Percentiles rank a stretch among this genome's conserved stretches.
phyloP scores from a whole-genome alignment of 1,140 invertebrate species.

The Drosophila chauvacae region DNA sequence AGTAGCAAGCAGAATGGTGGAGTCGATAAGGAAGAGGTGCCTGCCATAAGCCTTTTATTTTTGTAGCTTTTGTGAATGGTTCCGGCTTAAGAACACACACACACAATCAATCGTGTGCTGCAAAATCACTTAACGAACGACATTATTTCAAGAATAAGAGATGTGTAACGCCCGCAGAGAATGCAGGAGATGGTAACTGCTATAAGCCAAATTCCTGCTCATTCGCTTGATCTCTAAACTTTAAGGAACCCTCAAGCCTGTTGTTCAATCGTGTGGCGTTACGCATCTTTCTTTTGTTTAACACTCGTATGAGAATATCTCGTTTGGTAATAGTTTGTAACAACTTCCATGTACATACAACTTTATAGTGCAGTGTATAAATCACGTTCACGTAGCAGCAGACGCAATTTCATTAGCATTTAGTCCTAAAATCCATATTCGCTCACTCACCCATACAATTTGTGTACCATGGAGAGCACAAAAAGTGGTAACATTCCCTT shows the following conservation, averaged over 20 bases:
- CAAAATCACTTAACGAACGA: neutral
- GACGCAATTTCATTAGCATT: slow-evolving; percentile 20
- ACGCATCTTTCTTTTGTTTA: slow-evolving; percentile 1
- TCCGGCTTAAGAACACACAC: slow-evolving; percentile 21
- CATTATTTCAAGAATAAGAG: neutral
- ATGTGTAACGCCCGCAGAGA: neutral
- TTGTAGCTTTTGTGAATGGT: slow-evolving; percentile 30
- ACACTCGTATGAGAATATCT: neutral
- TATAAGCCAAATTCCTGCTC: too few relatives aligned
- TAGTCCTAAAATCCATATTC: slow-evolving; percentile 22
- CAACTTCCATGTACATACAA: slow-evolving; percentile 2
- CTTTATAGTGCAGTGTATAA: slow-evolving; percentile 1
- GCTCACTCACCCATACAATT: neutral
- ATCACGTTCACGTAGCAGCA: slow-evolving; percentile 26
- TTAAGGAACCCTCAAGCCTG: too few relatives aligned
- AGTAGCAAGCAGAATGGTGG: slow-evolving; percentile 19
- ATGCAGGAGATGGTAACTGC: too few relatives aligned
- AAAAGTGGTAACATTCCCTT: slow-evolving; percentile 3
- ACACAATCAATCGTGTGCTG: neutral
- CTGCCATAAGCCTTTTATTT: slow-evolving; percentile 25
- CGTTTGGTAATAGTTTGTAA: slow-evolving; percentile 23
- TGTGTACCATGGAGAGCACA: neutral
- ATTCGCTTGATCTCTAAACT: too few relatives aligned
- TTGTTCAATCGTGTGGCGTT: too few relatives aligned
- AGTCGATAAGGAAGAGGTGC: slow-evolving; percentile 33